Evolutionary conservation across 2,113 vertebrate genomes (phyloP).

Genomic region (Ploceus nigricollis): DNA sequence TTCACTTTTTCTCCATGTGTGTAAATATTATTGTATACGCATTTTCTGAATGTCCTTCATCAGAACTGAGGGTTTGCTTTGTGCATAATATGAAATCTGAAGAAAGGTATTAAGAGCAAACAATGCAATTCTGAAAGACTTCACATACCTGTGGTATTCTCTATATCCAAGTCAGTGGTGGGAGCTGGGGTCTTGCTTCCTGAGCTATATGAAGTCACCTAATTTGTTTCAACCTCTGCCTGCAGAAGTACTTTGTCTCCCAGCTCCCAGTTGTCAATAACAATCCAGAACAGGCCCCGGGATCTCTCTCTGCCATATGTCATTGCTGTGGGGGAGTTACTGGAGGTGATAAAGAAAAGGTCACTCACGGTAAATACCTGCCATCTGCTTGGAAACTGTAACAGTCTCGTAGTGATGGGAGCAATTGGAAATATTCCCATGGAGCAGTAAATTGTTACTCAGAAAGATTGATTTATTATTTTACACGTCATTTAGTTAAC

Average conservation of each 20-base stretch:
- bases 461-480: slow-evolving; percentile 73
- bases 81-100: background rate
- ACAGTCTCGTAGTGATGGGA: slow-evolving; percentile 52
- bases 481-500: slow-evolving; percentile 77
- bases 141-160: background rate
- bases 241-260: slow-evolving; percentile 16
- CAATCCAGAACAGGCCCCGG: background rate
- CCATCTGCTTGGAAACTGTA: slow-evolving; percentile 77
- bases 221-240: background rate
- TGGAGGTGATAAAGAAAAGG: slow-evolving; percentile 66
- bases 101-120: background rate
- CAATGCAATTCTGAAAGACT: background rate
- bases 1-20: background rate
- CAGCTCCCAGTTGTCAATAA: slow-evolving; percentile 51
- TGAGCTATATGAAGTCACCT: background rate
- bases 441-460: slow-evolving; percentile 73
- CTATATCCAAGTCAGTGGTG: background rate
- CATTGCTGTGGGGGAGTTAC: slow-evolving; percentile 55
- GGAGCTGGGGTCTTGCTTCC: background rate
- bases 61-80: background rate
- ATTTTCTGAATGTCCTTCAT: background rate
- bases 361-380: slow-evolving; percentile 73
- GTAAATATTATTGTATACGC: background rate
- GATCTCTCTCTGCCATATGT: slow-evolving; percentile 72
- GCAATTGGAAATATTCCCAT: slow-evolving; percentile 66